phyloP scores from a whole-genome alignment of 2,113 vertebrate species.

The Oreocharis arfaki region DNA sequence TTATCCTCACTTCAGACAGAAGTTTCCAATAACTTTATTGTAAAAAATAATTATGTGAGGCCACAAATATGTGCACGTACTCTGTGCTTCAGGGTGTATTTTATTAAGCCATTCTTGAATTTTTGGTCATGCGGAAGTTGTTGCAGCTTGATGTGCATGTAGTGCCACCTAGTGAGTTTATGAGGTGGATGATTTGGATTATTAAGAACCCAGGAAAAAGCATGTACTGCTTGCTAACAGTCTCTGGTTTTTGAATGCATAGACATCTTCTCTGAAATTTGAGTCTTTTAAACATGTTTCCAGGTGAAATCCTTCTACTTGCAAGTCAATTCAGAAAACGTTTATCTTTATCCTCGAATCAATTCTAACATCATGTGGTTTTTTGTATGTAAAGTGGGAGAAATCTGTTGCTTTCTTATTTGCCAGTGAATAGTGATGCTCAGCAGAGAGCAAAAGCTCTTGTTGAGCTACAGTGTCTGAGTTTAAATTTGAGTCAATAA shows the following conservation, averaged over 20 bases:
- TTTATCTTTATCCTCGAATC: neutral
- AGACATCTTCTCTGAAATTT: neutral
- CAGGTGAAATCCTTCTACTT: neutral
- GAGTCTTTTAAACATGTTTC: neutral
- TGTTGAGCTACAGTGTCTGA: neutral
- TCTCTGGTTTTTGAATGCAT: neutral
- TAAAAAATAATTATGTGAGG: conserved; percentile 6
- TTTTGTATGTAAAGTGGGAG: neutral
- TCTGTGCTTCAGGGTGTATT: neutral
- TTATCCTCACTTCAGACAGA: neutral
- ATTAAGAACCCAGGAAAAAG: neutral
- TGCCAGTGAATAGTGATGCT: neutral
- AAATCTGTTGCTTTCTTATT: neutral
- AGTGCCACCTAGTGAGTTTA: conserved; percentile 60
- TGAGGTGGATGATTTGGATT: neutral
- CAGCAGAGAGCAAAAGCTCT: neutral
- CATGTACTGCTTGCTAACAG: neutral
- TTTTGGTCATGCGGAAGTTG: neutral
- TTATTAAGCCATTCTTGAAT: neutral
- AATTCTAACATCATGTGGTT: accelerated
- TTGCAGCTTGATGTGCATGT: neutral
- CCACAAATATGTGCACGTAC: neutral
- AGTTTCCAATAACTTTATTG: conserved; percentile 2
- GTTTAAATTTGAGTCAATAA: neutral
- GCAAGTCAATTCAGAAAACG: neutral